Evolutionary conservation across 2,797 vertebrate genomes (phyloP).

Genomic region (Halcyon leucocephala): DNA sequence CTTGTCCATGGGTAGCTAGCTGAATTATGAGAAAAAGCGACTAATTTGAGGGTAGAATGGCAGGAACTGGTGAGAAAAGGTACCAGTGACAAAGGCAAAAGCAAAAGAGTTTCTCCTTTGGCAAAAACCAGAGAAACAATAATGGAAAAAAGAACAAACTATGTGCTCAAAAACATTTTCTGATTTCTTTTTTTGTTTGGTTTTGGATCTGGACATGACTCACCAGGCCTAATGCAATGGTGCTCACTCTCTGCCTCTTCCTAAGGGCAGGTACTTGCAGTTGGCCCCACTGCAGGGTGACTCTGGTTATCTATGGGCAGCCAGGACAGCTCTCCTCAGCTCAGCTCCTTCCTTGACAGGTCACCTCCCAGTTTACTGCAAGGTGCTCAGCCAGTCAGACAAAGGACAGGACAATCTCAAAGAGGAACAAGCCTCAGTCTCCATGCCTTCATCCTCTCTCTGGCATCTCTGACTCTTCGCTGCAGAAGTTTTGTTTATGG

Average conservation of each 20-base stretch:
- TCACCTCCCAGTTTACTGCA: neutral
- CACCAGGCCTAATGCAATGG: neutral
- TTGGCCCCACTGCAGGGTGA: neutral
- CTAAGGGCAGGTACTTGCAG: neutral
- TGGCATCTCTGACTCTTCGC: neutral
- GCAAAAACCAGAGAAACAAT: neutral
- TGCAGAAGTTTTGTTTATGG: neutral
- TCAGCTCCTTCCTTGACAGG: neutral
- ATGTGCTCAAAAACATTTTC: neutral
- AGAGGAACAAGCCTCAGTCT: neutral
- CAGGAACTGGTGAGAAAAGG: neutral
- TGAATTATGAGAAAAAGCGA: neutral
- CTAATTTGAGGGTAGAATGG: neutral
- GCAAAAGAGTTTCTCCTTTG: neutral
- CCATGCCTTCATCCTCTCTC: neutral
- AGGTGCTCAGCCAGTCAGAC: neutral
- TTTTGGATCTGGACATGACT: neutral
- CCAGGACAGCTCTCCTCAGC: neutral
- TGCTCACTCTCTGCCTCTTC: neutral
- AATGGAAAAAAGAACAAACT: fast-evolving
- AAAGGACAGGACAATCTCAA: neutral
- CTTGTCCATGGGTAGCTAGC: neutral
- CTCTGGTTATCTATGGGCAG: neutral
- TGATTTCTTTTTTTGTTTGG: neutral
- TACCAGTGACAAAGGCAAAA: neutral